These are phyloP conservation scores for Drosophila lacteicornis DNA, from an alignment of 1,140 invertebrate genomes.

Conservation along the genomic window DNA sequence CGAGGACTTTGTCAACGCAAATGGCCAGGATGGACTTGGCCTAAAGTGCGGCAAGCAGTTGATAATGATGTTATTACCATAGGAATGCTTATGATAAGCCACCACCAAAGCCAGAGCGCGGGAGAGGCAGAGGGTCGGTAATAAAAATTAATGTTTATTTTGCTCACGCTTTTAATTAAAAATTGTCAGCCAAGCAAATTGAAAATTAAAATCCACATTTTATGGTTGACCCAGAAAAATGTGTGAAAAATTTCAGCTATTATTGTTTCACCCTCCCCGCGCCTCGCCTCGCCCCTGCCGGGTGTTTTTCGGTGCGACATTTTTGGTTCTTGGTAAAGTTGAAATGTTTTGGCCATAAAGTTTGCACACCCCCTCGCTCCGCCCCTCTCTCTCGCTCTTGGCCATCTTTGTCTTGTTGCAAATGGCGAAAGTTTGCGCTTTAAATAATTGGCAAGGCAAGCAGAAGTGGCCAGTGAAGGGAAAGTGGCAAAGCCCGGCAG, in stretches of 20 bases:
- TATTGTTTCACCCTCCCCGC: slow-evolving; percentile 34
- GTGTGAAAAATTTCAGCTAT: slow-evolving; percentile 48
- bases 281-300: not conserved
- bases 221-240: slow-evolving; percentile 68
- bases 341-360: slow-evolving; percentile 75
- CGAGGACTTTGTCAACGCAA: slow-evolving; percentile 56
- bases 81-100: slow-evolving; percentile 71
- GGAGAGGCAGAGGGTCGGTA: slow-evolving; percentile 22
- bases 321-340: slow-evolving; percentile 43
- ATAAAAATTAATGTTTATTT: slow-evolving; percentile 82
- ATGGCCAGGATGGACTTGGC: slow-evolving; percentile 30
- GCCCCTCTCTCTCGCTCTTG: not conserved
- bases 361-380: slow-evolving; percentile 34
- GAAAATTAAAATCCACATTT: slow-evolving; percentile 65
- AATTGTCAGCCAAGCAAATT: slow-evolving; percentile 73
- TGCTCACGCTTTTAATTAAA: slow-evolving; percentile 79
- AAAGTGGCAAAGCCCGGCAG: slow-evolving; percentile 50
- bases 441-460: slow-evolving; percentile 74
- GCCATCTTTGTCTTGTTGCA: slow-evolving; percentile 60
- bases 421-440: slow-evolving; percentile 74
- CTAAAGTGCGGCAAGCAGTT: slow-evolving; percentile 33
- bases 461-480: slow-evolving; percentile 1
- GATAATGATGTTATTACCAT: slow-evolving; percentile 82
- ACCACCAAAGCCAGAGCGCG: slow-evolving; percentile 27
- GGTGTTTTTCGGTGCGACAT: slow-evolving; percentile 44